Base-by-base conservation (phyloP, 1,140 invertebrate genomes). In the Charaxes varanes region DNA sequence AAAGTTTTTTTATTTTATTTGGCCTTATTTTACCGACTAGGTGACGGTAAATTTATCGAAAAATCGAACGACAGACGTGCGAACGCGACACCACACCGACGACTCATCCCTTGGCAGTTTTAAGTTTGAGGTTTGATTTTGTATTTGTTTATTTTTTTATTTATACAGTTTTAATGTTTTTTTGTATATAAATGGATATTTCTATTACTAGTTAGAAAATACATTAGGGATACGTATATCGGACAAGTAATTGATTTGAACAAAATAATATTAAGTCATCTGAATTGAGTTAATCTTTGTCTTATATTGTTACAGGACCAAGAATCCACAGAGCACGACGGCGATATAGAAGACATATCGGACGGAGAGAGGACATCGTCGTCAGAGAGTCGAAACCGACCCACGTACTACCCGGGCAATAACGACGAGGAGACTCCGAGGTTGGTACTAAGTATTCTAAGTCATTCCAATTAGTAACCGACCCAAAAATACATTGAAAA, bases 321-420 rank as follows among this genome's bases (percentile, higher is more conserved):
- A 34, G 91, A 92, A 64, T 90, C 90, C 17, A 93, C 92, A 2
- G 93, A 94, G 38, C 93, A 94, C 60, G 93, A 95, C 50, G 94
- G 92, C 3, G 94, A 96, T 61, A 88, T 95, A 1, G 94, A 95
- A 62, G 92, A 94, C 58, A 93, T 93, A 59, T 94, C 92, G 0
- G 93, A 96, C 71, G 92, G 92, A 0, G 92, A 94, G 63, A 86
- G 91, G 35, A 92, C 91, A 0, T 92, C 91, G 8, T 91, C 90
- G 0, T 91, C 90, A 0, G 91, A 92, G 61, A 88, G 91, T 24
- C 58, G 81, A 3, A 81, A 86, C 44, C 57, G 84, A 17, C 70
- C 87, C 1, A 87, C 87, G 2, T 89, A 88, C 42, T 89, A 88
- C 46, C 87, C 87, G 1, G 85, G 85, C 8, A 85, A 85, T 34